A percentile compares a stretch with the other conserved stretches of the same genome.
Conservation (phyloP, 2,797 vertebrate genomes). For the Fistularia tabacaria region DNA sequence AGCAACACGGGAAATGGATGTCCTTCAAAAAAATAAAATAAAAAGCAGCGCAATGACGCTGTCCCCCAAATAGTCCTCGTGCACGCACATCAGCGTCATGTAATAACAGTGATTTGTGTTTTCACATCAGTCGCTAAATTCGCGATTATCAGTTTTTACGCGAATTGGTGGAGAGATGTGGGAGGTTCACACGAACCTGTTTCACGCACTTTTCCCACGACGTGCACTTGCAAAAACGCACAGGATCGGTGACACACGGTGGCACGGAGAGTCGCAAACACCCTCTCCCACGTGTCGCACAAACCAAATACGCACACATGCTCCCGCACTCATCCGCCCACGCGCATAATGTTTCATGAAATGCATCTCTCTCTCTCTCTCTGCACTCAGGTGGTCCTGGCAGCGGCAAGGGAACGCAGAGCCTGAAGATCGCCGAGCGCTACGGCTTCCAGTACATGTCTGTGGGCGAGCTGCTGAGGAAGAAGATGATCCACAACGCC, state of each 20-base stretch:
- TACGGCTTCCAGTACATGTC: conserved; percentile 96
- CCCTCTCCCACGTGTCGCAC: conserved; percentile 16
- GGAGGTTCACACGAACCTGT: conserved; percentile 57
- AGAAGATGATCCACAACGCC: conserved; percentile 96
- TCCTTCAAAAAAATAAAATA: too few relatives aligned
- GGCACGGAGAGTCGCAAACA: conserved; percentile 9
- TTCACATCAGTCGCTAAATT: too few relatives aligned
- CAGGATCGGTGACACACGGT: conserved; percentile 9
- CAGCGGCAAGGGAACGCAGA: conserved; percentile 97
- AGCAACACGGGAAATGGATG: too few relatives aligned
- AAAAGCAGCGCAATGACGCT: too few relatives aligned
- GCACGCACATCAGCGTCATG: too few relatives aligned
- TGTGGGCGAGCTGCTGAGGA: conserved; percentile 92
- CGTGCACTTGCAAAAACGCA: conserved; percentile 8
- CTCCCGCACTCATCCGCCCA: conserved; percentile 49
- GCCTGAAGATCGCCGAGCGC: conserved; percentile 94
- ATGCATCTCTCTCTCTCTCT: conserved; percentile 31
- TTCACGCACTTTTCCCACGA: conserved; percentile 13
- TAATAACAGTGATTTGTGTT: too few relatives aligned
- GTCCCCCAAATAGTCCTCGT: too few relatives aligned
- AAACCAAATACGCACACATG: conserved; percentile 14
- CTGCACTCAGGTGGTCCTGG: conserved; percentile 86
- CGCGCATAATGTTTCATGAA: conserved; percentile 46
- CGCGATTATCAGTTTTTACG: too few relatives aligned
- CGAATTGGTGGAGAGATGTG: too few relatives aligned